Evolutionary conservation across 1,140 invertebrate species (phyloP).

Genomic region (Ceratina australensis): DNA sequence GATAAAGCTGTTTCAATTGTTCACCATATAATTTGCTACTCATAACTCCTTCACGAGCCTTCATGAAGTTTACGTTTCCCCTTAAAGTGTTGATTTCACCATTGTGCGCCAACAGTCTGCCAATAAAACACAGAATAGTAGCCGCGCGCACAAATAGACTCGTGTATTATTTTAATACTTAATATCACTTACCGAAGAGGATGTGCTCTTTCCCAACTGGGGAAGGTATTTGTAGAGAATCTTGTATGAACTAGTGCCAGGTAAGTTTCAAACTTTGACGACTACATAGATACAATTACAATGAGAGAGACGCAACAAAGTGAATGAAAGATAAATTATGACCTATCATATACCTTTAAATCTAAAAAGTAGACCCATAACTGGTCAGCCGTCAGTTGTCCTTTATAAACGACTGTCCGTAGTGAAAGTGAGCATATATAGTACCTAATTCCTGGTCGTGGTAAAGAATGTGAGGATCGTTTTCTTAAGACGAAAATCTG

Average conservation of each 20-base stretch:
- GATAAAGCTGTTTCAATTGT: conserved; percentile 93
- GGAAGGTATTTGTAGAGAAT: conserved; percentile 99
- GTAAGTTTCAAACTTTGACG: conserved; percentile 94
- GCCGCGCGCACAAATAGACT: neutral
- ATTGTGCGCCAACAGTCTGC: conserved; percentile 97
- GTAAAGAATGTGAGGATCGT: conserved; percentile 93
- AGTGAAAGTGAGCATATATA: conserved; percentile 98
- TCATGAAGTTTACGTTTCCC: conserved; percentile 99
- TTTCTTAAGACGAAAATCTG: conserved; percentile 96
- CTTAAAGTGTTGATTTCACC: conserved; percentile 99
- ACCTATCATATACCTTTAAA: conserved; percentile 78
- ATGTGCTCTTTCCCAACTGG: conserved; percentile 99
- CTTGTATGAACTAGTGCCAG: conserved; percentile 97
- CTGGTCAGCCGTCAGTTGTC: conserved; percentile 97
- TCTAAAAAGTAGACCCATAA: conserved; percentile 91
- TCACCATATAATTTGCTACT: conserved; percentile 89
- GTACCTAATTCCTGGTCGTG: conserved; percentile 90
- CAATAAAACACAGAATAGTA: no score
- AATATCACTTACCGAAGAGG: conserved; percentile 89
- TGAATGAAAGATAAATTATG: neutral
- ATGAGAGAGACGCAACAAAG: neutral
- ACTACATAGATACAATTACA: conserved; percentile 65
- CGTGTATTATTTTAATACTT: neutral
- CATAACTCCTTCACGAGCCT: conserved; percentile 99
- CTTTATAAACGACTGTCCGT: conserved; percentile 97